phyloP scores from a whole-genome alignment of 2,888 invertebrate genomes.

The Subacronicta megacephala region DNA sequence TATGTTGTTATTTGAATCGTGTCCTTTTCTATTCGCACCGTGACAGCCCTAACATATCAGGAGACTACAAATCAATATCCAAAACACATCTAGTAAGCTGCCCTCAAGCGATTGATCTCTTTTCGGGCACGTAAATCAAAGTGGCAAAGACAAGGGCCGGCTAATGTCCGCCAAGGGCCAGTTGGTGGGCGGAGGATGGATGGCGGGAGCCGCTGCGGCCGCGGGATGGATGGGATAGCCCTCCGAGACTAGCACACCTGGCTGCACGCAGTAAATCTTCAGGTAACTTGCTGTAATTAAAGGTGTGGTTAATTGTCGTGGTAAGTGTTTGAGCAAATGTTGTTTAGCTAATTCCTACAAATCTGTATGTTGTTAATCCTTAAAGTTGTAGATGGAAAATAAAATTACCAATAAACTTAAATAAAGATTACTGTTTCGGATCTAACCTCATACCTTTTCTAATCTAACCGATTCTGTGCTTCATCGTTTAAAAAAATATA shows the following conservation, averaged over 20 bases:
- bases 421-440: too few relatives aligned
- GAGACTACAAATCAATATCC: conserved; percentile 36
- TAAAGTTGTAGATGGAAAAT: too few relatives aligned
- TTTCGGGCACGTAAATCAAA: conserved; percentile 82
- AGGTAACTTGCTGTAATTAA: conserved; percentile 49
- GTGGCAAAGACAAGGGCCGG: conserved; percentile 79
- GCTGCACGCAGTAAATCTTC: conserved; percentile 54
- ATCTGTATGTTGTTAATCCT: too few relatives aligned
- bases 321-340: conserved; percentile 16
- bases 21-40: too few relatives aligned
- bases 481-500: too few relatives aligned
- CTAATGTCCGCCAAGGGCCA: conserved; percentile 72
- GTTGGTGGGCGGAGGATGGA: conserved; percentile 56
- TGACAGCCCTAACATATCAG: conserved; percentile 2
- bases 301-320: conserved; percentile 36
- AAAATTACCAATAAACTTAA: too few relatives aligned
- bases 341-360: too few relatives aligned
- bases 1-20: too few relatives aligned
- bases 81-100: conserved; percentile 52
- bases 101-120: conserved; percentile 79
- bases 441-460: too few relatives aligned
- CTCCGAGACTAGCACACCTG: conserved; percentile 56
- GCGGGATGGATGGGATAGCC: conserved; percentile 51
- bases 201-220: conserved; percentile 43
- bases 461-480: too few relatives aligned